Percentiles rank a stretch among this genome's conserved stretches.
phyloP scores from a whole-genome alignment of 2,888 invertebrate genomes.

The Agrotis segetum region DNA sequence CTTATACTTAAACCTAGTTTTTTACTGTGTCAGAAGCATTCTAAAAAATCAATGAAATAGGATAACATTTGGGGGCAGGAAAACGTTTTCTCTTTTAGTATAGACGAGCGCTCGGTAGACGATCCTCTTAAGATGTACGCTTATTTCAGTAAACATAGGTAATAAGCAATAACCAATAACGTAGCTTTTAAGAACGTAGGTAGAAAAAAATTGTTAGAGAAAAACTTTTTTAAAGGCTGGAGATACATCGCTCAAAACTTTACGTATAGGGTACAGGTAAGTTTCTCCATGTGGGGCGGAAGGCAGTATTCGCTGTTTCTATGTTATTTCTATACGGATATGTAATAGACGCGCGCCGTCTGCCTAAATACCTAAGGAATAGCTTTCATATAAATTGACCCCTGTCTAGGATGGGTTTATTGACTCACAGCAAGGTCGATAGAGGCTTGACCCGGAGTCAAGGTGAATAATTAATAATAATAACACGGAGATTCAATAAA shows the following conservation, averaged over 20 bases:
- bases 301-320: conserved; percentile 23
- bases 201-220: neutral
- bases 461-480: conserved; percentile 37
- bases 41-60: too few relatives aligned
- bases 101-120: too few relatives aligned
- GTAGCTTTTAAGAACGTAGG: too few relatives aligned
- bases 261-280: conserved; percentile 4
- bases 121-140: too few relatives aligned
- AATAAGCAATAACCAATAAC: neutral
- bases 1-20: too few relatives aligned
- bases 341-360: conserved; percentile 39
- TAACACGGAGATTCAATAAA: conserved; percentile 37
- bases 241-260: conserved; percentile 9
- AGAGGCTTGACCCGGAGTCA: conserved; percentile 33
- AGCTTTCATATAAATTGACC: conserved; percentile 58
- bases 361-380: conserved; percentile 48
- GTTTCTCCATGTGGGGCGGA: conserved; percentile 9
- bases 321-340: conserved; percentile 33
- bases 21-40: too few relatives aligned
- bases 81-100: too few relatives aligned
- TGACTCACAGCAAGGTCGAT: conserved; percentile 51
- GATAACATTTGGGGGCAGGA: too few relatives aligned
- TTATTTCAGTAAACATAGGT: neutral
- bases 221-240: neutral
- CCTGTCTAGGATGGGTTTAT: conserved; percentile 57